phyloP scores from a whole-genome alignment of 2,797 vertebrate genomes.

The Notolabrus celidotus region DNA sequence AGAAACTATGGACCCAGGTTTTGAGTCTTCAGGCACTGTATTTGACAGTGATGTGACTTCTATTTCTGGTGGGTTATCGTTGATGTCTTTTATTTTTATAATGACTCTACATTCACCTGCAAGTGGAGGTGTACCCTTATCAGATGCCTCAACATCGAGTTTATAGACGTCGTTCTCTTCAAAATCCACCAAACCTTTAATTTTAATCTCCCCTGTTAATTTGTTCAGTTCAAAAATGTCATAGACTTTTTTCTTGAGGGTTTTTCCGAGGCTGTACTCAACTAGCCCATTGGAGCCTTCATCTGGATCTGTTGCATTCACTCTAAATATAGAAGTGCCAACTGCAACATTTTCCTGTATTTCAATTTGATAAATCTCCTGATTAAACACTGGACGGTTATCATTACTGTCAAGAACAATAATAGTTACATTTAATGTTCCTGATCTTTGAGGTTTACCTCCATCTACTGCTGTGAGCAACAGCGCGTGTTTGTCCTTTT shows the following conservation, averaged over 20 bases:
- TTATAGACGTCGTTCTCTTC: constrained; percentile 56
- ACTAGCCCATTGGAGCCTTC: constrained; percentile 71
- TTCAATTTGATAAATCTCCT: constrained; percentile 51
- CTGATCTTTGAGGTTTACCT: constrained; percentile 47
- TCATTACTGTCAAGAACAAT: constrained; percentile 71
- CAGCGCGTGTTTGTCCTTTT: constrained; percentile 4
- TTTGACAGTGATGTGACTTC: constrained; percentile 66
- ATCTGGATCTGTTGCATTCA: constrained; percentile 73
- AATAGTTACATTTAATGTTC: constrained; percentile 62
- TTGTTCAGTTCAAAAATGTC: constrained; percentile 65
- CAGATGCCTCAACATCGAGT: constrained; percentile 63
- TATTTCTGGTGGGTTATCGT: constrained; percentile 72
- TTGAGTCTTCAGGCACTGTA: no score
- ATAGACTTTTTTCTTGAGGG: constrained; percentile 38
- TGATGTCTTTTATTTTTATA: constrained; percentile 63
- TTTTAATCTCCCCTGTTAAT: constrained; percentile 29
- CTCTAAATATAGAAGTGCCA: constrained; percentile 10
- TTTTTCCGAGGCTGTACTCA: constrained; percentile 64
- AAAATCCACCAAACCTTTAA: constrained; percentile 63
- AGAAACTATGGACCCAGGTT: no score
- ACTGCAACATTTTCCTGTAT: constrained; percentile 38
- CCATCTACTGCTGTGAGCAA: constrained; percentile 58
- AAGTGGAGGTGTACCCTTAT: constrained; percentile 64
- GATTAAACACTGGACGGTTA: constrained; percentile 61
- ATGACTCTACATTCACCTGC: constrained; percentile 46